These are phyloP conservation scores for Apis cerana DNA, from an alignment of 1,140 invertebrate genomes.

Conservation along the genomic window DNA sequence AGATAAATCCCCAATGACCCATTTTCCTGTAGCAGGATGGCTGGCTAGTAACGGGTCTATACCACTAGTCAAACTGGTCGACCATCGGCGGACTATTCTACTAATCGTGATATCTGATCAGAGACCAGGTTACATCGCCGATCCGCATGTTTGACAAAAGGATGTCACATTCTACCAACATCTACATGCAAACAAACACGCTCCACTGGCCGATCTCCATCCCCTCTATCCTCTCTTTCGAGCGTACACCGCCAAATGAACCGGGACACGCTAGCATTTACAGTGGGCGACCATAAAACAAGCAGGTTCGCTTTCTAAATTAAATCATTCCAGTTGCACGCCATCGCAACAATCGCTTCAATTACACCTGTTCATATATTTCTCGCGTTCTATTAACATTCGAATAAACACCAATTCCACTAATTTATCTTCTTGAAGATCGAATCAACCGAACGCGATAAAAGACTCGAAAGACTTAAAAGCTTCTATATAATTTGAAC, in stretches of 20 bases:
- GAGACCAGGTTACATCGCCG: not conserved
- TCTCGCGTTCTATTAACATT: too few species aligned
- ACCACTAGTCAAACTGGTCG: not conserved
- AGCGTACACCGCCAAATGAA: too few species aligned
- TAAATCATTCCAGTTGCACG: conserved; percentile 17
- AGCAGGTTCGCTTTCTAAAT: not conserved
- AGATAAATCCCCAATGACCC: conserved; percentile 21
- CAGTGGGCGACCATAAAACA: not conserved
- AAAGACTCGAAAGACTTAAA: too few species aligned
- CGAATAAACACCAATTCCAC: too few species aligned
- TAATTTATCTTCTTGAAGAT: too few species aligned
- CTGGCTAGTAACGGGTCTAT: conserved; percentile 1
- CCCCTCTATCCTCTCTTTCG: not conserved
- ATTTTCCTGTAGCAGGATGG: conserved; percentile 12
- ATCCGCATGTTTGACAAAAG: not conserved
- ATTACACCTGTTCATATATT: too few species aligned
- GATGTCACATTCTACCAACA: not conserved
- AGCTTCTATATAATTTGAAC: too few species aligned
- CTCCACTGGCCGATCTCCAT: not conserved
- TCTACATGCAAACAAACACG: not conserved
- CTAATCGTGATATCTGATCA: not conserved
- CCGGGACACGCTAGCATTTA: too few species aligned
- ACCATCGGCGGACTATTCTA: not conserved
- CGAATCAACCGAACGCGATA: too few species aligned
- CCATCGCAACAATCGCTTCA: not conserved